These are phyloP conservation scores for Chrysogorgia sp. DNA, from an alignment of 92 coral and sea anemone species.

Conservation along the genomic window DNA sequence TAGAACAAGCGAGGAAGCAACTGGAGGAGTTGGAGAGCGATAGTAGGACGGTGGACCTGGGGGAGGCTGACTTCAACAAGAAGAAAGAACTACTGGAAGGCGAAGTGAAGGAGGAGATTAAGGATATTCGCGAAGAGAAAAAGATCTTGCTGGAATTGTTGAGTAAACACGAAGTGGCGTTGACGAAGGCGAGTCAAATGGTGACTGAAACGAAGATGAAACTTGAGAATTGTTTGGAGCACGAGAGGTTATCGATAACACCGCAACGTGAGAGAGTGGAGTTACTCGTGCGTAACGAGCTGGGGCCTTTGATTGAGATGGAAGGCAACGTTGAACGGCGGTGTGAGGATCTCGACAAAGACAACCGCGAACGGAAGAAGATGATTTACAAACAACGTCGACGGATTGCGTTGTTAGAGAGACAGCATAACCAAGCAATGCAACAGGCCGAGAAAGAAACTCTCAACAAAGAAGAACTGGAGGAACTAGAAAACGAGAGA, in stretches of 20 bases:
- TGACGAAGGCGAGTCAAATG: constrained; percentile 92
- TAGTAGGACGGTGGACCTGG: constrained; percentile 78
- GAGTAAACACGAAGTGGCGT: constrained; percentile 88
- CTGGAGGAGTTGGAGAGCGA: constrained; percentile 91
- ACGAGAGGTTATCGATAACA: constrained; percentile 77
- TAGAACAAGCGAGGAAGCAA: constrained; percentile 89
- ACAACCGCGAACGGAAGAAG: constrained; percentile 94
- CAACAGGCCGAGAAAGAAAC: constrained; percentile 99
- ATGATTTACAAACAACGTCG: constrained; percentile 88
- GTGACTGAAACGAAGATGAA: constrained; percentile 96
- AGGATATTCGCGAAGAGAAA: constrained; percentile 94
- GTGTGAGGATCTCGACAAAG: constrained; percentile 94
- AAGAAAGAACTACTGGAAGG: constrained; percentile 90
- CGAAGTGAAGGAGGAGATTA: constrained; percentile 92
- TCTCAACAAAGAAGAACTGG: constrained; percentile 90
- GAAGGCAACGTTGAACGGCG: constrained; percentile 91
- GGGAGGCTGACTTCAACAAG: constrained; percentile 91
- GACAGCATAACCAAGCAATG: constrained; percentile 93
- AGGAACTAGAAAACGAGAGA: constrained; percentile 92
- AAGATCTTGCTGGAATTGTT: constrained; percentile 81
- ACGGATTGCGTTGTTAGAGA: constrained; percentile 86
- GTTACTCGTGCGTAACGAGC: constrained; percentile 86
- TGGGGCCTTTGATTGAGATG: constrained; percentile 89
- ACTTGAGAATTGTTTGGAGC: constrained; percentile 88
- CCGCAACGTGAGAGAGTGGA: constrained; percentile 89